Percentiles rank a stretch among this genome's conserved stretches.
Evolutionary conservation across 2,113 vertebrate genomes (phyloP).

Genomic region (Emydura subglobosa): DNA sequence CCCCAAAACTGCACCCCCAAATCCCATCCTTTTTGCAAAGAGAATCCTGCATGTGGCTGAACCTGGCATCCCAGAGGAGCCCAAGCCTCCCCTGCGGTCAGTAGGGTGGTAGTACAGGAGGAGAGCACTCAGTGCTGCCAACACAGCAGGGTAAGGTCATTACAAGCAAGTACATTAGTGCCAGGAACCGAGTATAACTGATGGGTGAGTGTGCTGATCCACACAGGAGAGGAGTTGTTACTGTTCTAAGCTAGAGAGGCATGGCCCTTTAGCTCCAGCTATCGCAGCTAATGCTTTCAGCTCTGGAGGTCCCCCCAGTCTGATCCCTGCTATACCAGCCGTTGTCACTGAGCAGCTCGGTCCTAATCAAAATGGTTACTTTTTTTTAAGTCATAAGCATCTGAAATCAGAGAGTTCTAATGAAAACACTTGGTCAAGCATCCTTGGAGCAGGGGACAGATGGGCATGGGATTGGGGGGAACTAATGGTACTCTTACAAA

Average conservation of each 20-base stretch:
- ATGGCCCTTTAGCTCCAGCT: too few relatives aligned
- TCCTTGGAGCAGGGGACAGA: slow-evolving; percentile 47
- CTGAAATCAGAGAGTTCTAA: slow-evolving; percentile 58
- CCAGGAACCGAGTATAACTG: background rate
- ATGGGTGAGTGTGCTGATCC: too few relatives aligned
- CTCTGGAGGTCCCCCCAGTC: too few relatives aligned
- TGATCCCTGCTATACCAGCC: too few relatives aligned
- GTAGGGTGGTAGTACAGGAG: background rate
- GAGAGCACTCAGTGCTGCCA: slow-evolving; percentile 27
- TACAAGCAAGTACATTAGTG: accelerated
- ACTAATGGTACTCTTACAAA: slow-evolving; percentile 36
- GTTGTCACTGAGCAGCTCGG: background rate
- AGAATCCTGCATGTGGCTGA: background rate
- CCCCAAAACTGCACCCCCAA: background rate
- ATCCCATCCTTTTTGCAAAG: background rate
- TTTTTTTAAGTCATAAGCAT: slow-evolving; percentile 47
- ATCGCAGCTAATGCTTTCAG: too few relatives aligned
- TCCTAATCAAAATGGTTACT: slow-evolving; percentile 10
- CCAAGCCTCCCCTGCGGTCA: slow-evolving; percentile 20
- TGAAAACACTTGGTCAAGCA: slow-evolving; percentile 46
- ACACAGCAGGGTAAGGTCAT: slow-evolving; percentile 15
- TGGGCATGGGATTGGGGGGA: background rate
- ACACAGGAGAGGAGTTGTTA: too few relatives aligned
- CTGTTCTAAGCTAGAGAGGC: too few relatives aligned
- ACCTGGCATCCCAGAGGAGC: background rate